phyloP scores from a whole-genome alignment of 2,113 vertebrate species.

The Pycnonotus jocosus region DNA sequence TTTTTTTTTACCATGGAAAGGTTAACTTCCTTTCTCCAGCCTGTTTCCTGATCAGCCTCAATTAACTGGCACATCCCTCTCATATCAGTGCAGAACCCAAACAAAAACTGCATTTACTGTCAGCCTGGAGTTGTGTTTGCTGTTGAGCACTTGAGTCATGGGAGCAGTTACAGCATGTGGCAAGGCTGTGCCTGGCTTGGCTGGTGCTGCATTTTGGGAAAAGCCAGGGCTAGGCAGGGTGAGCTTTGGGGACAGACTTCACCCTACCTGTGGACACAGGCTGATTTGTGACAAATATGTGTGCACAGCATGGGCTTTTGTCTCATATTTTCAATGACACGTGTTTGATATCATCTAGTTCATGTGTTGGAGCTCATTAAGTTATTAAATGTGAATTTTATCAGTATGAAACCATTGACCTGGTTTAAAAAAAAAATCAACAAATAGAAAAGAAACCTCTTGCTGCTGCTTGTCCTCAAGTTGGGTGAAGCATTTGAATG shows the following conservation, averaged over 20 bases:
- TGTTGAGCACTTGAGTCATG: rapidly evolving
- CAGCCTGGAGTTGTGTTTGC: background rate
- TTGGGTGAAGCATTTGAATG: background rate
- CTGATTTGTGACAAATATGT: rapidly evolving
- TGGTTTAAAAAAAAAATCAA: background rate
- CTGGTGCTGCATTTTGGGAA: background rate
- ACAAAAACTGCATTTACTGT: background rate
- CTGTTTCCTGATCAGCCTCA: background rate
- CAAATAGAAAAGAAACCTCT: background rate
- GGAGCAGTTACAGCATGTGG: rapidly evolving
- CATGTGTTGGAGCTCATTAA: background rate
- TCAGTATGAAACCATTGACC: background rate
- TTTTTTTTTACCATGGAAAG: background rate
- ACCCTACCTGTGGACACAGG: rapidly evolving
- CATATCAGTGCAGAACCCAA: rapidly evolving
- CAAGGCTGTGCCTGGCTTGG: background rate
- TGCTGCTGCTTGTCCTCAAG: background rate
- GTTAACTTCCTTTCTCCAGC: background rate
- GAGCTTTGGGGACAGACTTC: background rate
- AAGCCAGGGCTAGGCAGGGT: background rate
- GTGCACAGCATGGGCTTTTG: rapidly evolving
- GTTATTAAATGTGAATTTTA: background rate
- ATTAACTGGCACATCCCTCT: background rate
- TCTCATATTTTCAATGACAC: background rate
- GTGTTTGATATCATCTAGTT: rapidly evolving